These are phyloP conservation scores for Etia nguti DNA, from an alignment of 2,113 vertebrate species.

Conservation along the genomic window DNA sequence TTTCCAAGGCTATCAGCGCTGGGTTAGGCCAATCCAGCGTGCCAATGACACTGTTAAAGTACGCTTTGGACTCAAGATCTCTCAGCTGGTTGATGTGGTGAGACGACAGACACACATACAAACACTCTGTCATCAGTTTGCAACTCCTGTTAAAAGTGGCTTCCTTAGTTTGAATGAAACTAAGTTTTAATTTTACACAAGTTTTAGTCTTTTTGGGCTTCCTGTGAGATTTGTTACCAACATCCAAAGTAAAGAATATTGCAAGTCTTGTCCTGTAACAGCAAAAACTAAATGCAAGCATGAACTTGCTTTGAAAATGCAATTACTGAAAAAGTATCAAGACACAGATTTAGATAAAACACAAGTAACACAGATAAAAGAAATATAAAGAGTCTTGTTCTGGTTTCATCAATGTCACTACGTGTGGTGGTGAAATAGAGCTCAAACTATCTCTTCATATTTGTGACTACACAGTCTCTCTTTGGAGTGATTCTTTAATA, in stretches of 20 bases:
- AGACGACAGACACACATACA: conserved; percentile 43
- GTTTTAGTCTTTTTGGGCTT: not conserved
- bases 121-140: not conserved
- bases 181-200: not conserved
- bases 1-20: conserved; percentile 92
- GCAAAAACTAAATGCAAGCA: not conserved
- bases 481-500: conserved; percentile 50
- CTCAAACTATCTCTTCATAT: conserved; percentile 1
- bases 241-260: not conserved
- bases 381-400: not conserved
- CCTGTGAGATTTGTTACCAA: not conserved
- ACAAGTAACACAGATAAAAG: not conserved
- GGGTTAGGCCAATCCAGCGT: conserved; percentile 88
- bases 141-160: not conserved
- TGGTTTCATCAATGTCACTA: conserved; percentile 39
- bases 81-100: conserved; percentile 97
- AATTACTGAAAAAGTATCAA: not conserved
- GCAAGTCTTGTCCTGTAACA: not conserved
- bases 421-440: conserved; percentile 47
- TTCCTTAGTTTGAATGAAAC: not conserved
- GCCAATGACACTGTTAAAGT: conserved; percentile 89
- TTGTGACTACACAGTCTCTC: not conserved
- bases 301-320: not conserved
- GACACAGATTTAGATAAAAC: not conserved
- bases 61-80: conserved; percentile 92